Percentiles rank a stretch among this genome's conserved stretches.
Evolutionary conservation across 2,888 invertebrate genomes (phyloP).

Genomic region (Autographa pulchrina): DNA sequence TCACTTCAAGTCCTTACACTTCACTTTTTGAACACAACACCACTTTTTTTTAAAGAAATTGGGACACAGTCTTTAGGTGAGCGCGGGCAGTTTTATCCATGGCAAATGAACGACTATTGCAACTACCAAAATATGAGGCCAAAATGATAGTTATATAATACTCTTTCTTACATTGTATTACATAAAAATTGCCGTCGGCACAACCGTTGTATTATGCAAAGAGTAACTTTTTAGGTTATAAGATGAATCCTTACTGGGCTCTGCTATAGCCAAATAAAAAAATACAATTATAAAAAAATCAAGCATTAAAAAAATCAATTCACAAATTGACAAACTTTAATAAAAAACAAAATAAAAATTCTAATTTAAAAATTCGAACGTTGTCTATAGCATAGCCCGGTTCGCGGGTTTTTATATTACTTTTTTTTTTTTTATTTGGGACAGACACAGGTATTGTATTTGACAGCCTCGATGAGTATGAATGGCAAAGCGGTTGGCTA

Average conservation of each 20-base stretch:
- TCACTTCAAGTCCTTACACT: slow-evolving; percentile 41
- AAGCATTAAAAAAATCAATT: slow-evolving; percentile 8
- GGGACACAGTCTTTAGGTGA: slow-evolving; percentile 64
- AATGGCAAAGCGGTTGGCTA: slow-evolving; percentile 33
- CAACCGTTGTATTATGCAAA: slow-evolving; percentile 67
- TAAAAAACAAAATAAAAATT: slow-evolving; percentile 2
- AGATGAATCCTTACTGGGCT: slow-evolving; percentile 67
- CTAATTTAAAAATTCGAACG: slow-evolving; percentile 31
- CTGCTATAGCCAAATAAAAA: slow-evolving; percentile 9
- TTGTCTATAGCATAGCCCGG: slow-evolving; percentile 21
- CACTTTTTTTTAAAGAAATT: slow-evolving; percentile 40
- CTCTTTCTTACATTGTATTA: slow-evolving; percentile 82
- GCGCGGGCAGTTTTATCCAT: slow-evolving; percentile 72
- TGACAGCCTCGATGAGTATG: slow-evolving; percentile 54
- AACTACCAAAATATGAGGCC: slow-evolving; percentile 86
- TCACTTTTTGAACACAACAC: slow-evolving; percentile 58
- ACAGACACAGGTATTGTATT: slow-evolving; percentile 38
- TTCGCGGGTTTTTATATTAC: slow-evolving; percentile 44
- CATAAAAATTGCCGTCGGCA: slow-evolving; percentile 85
- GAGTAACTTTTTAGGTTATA: slow-evolving; percentile 71
- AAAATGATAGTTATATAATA: slow-evolving; percentile 81
- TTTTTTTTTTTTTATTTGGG: slow-evolving; percentile 30
- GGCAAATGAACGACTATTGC: slow-evolving; percentile 78
- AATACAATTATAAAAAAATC: slow-evolving; percentile 9
- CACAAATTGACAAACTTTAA: background rate